Percentiles rank a stretch among this genome's conserved stretches.
These are phyloP conservation scores for Drosophila rhopaloa DNA, from an alignment of 1,140 invertebrate genomes.

Conservation along the genomic window DNA sequence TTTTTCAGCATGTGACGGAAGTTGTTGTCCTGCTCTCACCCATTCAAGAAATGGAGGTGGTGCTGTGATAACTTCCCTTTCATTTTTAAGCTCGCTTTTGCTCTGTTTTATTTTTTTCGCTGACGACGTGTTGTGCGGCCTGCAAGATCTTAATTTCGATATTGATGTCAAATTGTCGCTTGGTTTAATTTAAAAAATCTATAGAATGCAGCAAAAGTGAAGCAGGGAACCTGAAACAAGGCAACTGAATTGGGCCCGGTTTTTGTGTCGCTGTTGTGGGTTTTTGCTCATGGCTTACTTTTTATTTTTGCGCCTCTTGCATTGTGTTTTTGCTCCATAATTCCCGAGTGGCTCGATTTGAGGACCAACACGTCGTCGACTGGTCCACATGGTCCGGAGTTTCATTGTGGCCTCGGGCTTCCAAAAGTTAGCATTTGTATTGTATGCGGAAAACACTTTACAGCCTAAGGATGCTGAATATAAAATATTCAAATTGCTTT, in stretches of 20 bases:
- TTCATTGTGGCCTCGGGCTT: conserved; percentile 21
- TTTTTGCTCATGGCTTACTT: conserved; percentile 12
- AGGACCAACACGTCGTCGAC: conserved; percentile 43
- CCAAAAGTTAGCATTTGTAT: conserved; percentile 16
- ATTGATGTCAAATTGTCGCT: conserved; percentile 81
- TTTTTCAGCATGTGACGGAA: conserved; percentile 58
- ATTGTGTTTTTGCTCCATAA: conserved; percentile 6
- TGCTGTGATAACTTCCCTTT: conserved; percentile 36
- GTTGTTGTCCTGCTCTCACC: conserved; percentile 18
- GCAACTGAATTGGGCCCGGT: conserved; percentile 8
- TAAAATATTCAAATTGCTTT: neutral
- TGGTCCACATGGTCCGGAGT: neutral
- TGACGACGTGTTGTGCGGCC: conserved; percentile 15
- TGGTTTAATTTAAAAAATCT: conserved; percentile 76
- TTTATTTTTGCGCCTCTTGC: conserved; percentile 35
- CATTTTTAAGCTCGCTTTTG: conserved; percentile 31
- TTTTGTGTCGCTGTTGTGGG: conserved; percentile 11
- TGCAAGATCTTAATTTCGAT: conserved; percentile 81
- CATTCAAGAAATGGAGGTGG: conserved; percentile 10
- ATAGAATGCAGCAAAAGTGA: conserved; percentile 40
- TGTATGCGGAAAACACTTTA: conserved; percentile 15
- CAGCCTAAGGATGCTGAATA: conserved; percentile 1
- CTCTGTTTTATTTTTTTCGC: neutral
- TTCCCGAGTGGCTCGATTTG: conserved; percentile 48
- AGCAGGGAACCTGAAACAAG: conserved; percentile 9